These are phyloP conservation scores for Himalopsyche kuldschensis DNA, from an alignment of 2,888 invertebrate species.

Conservation along the genomic window DNA sequence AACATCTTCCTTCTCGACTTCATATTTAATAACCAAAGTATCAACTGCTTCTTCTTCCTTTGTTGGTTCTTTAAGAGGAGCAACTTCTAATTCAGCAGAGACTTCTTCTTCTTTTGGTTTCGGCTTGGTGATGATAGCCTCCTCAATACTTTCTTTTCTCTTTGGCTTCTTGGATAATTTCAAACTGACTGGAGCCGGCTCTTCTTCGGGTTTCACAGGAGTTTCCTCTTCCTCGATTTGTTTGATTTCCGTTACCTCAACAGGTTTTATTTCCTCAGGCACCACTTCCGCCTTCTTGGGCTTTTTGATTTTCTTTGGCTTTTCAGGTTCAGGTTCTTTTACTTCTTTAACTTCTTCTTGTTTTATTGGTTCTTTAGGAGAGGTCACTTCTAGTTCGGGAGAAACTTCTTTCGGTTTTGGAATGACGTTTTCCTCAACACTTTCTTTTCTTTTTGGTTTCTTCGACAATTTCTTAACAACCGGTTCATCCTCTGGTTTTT, in stretches of 20 bases:
- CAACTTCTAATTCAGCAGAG: background rate
- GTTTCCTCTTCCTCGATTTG: conserved; percentile 40
- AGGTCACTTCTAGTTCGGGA: background rate
- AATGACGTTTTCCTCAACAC: conserved; percentile 45
- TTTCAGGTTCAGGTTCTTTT: conserved; percentile 35
- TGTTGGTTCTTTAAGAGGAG: no score
- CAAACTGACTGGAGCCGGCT: conserved; percentile 41
- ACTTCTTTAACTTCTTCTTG: conserved; percentile 31
- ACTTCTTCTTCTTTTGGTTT: conserved; percentile 47
- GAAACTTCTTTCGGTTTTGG: conserved; percentile 47
- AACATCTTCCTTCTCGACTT: conserved; percentile 41
- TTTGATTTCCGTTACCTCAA: conserved; percentile 41
- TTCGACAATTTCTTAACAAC: conserved; percentile 41
- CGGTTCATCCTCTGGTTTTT: conserved; percentile 39
- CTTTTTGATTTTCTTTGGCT: background rate
- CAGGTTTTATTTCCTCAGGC: conserved; percentile 41
- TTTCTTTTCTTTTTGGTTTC: conserved; percentile 29
- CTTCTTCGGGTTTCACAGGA: conserved; percentile 37
- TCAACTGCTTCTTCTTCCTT: conserved; percentile 28
- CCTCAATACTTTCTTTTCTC: conserved; percentile 41
- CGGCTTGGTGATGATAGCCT: conserved; percentile 43
- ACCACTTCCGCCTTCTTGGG: conserved; percentile 26
- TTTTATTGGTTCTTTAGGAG: background rate
- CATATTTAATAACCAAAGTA: conserved; percentile 45
- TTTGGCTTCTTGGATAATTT: conserved; percentile 39